These are phyloP conservation scores for Phaonia tiefii DNA, from an alignment of 2,888 invertebrate species.

Conservation along the genomic window DNA sequence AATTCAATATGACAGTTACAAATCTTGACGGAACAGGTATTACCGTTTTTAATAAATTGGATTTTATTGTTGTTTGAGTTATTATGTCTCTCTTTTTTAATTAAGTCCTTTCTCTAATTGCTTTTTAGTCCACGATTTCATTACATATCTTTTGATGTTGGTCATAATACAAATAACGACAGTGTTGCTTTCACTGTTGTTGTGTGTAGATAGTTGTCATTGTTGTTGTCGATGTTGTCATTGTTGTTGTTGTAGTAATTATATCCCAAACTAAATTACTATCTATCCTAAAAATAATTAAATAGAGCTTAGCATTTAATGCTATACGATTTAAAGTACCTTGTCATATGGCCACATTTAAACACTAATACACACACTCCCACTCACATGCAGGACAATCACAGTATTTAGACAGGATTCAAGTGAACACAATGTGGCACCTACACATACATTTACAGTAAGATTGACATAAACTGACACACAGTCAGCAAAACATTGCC, in stretches of 20 bases:
- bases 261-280: conserved; percentile 40
- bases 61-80: too few relatives aligned
- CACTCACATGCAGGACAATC: background rate
- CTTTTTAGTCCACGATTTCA: conserved; percentile 30
- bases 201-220: background rate
- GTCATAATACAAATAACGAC: too few relatives aligned
- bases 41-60: conserved; percentile 25
- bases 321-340: conserved; percentile 55
- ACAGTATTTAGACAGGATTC: background rate
- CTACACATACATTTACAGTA: background rate
- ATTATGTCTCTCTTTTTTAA: conserved; percentile 7
- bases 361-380: background rate
- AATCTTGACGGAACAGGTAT: conserved; percentile 2
- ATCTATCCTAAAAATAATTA: conserved; percentile 60
- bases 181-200: background rate
- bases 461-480: background rate
- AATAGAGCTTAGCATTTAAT: conserved; percentile 59
- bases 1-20: background rate
- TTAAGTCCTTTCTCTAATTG: conserved; percentile 39
- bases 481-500: background rate
- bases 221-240: conserved; percentile 12
- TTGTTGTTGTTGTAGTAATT: conserved; percentile 29
- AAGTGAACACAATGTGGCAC: background rate
- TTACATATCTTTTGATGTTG: background rate
- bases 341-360: conserved; percentile 26